Percentiles rank a stretch among this genome's conserved stretches.
Conservation (phyloP, 2,113 vertebrate species). For the Leptobrachium ailaonicum region DNA sequence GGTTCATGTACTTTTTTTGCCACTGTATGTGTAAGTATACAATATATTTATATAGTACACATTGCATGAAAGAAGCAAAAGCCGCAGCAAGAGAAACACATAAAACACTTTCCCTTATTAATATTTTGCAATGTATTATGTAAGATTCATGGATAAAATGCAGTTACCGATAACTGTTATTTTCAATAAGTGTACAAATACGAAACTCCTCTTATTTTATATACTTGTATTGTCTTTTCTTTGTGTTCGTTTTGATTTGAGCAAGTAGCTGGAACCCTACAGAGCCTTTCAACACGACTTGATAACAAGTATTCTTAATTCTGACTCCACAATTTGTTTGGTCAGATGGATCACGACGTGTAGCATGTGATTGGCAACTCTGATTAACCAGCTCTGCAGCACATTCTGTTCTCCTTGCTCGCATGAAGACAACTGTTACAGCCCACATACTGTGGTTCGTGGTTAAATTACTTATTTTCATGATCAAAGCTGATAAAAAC, state of each 20-base stretch:
- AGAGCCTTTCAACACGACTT: background rate
- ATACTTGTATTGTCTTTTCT: background rate
- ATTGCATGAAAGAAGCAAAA: too few relatives aligned
- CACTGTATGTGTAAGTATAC: too few relatives aligned
- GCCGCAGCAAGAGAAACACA: too few relatives aligned
- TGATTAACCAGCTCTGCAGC: slow-evolving; percentile 27
- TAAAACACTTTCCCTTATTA: too few relatives aligned
- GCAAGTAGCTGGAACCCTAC: background rate
- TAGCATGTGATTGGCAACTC: slow-evolving; percentile 45
- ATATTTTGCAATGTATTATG: too few relatives aligned
- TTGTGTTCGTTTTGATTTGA: background rate
- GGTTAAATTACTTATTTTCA: slow-evolving; percentile 15
- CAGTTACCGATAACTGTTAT: too few relatives aligned
- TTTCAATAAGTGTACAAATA: too few relatives aligned
- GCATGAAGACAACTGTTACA: slow-evolving; percentile 25
- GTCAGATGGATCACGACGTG: slow-evolving; percentile 36
- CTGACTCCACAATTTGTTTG: slow-evolving; percentile 10
- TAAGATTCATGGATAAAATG: too few relatives aligned
- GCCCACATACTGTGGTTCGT: slow-evolving; percentile 33
- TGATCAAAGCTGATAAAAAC: too few relatives aligned
- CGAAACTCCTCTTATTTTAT: background rate
- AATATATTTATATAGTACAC: too few relatives aligned
- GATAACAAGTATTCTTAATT: slow-evolving; percentile 4
- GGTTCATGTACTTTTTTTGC: too few relatives aligned
- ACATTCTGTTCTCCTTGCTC: slow-evolving; percentile 37